Evolutionary conservation across 2,113 vertebrate species (phyloP), one percentile per base, ranked within the genome.

Genomic region (Limnothrissa miodon): DNA sequence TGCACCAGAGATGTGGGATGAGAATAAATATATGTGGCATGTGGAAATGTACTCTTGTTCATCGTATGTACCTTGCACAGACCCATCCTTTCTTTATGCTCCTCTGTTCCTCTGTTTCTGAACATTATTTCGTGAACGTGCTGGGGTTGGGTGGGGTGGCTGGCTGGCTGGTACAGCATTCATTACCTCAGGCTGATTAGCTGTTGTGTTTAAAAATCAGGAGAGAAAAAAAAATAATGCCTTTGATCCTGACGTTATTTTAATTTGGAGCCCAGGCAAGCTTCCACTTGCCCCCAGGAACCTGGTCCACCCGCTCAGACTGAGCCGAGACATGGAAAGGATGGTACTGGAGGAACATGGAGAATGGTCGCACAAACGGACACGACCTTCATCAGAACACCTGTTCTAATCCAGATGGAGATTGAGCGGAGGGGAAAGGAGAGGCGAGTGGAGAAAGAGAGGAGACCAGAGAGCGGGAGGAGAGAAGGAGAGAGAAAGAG

Each of bases 181-280:
- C 66, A 33, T 74, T 56, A 36, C 46, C 46, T 56, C 33, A 4
- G 46, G 80, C 80, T 81, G 80, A 56, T 81, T 56, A 81, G 51
- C 80, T n/a, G 51, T 8, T 3, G 23, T 23, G 10, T 78, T 82
- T 29, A 74, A 74, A 29, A 39, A 29, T 9, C 11, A 15, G 46
- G 46, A 7, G 1, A 36, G 36, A 2, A 36, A 36, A 74, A 36
- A 36, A 74, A 39, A 19, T 5, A 1, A 15, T 79, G 15, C n/a
- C 51, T n/a, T 46, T 25, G 10, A 4, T 78, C 39, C 51, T 74
- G 29, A 74, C 66, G 36, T 74, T 33, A 74, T 29, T 74, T 36
- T 33, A 74, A 74, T 74, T 74, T 36, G 66, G 17, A 74, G 66
- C 66, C 66, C 66, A 74, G 66, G 66, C 66, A 74, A 33, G 66